Conservation (phyloP, 2,797 vertebrate species). For the Monodelphis domestica region DNA sequence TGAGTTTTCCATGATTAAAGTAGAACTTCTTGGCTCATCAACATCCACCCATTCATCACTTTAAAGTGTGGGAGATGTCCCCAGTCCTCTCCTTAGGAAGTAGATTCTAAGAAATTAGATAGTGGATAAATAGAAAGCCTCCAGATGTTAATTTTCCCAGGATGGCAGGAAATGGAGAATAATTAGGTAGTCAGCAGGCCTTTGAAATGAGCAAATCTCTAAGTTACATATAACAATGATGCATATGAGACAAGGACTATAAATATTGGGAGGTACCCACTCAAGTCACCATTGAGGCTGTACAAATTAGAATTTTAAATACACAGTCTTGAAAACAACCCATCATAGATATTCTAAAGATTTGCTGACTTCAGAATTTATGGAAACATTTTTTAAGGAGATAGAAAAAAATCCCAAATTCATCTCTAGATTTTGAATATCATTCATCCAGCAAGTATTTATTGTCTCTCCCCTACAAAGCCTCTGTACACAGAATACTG, state of each 20-base stretch:
- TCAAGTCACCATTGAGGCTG: conserved; percentile 43
- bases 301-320: conserved; percentile 68
- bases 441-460: conserved; percentile 41
- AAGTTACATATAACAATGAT: conserved; percentile 17
- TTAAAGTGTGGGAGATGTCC: conserved; percentile 59
- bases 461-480: neutral
- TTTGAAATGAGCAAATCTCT: conserved; percentile 2
- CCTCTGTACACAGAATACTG: conserved; percentile 23
- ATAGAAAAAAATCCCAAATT: conserved; percentile 58
- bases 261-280: conserved; percentile 12
- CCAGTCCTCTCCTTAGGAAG: conserved; percentile 39
- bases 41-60: conserved; percentile 2
- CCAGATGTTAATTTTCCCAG: conserved; percentile 56
- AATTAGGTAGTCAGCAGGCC: neutral
- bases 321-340: conserved; percentile 20
- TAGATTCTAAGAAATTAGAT: conserved; percentile 54
- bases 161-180: conserved; percentile 37
- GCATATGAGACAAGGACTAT: neutral
- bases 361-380: conserved; percentile 66
- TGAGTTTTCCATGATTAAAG: conserved; percentile 48
- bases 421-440: conserved; percentile 45
- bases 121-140: conserved; percentile 5
- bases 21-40: conserved; percentile 31
- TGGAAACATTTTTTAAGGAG: conserved; percentile 68
- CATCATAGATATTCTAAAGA: conserved; percentile 60